These are phyloP conservation scores for Dromococcyx pavoninus DNA, from an alignment of 2,797 vertebrate species.

Conservation along the genomic window DNA sequence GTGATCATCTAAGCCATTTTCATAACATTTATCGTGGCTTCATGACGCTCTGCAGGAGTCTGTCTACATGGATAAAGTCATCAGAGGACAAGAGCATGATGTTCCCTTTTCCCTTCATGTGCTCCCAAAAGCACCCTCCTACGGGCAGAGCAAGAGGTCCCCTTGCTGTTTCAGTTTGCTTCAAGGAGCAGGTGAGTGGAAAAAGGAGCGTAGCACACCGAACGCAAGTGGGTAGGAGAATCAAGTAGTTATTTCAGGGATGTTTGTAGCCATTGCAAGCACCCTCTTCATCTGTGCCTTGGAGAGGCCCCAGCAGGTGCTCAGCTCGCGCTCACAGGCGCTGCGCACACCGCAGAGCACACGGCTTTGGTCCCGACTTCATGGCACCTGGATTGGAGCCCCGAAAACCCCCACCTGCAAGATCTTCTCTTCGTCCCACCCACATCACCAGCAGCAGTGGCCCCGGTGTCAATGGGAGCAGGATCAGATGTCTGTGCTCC, in stretches of 20 bases:
- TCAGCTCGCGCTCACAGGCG: rapidly evolving
- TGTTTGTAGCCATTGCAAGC: neutral
- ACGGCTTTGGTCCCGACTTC: neutral
- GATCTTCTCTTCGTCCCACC: neutral
- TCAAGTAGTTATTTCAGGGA: neutral
- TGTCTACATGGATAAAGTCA: neutral
- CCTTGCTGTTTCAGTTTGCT: neutral
- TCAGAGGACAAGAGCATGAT: neutral
- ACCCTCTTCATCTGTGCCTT: neutral
- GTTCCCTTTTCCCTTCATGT: neutral
- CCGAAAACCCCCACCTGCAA: neutral
- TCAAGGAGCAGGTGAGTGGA: neutral
- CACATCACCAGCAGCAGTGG: neutral
- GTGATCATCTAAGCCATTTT: neutral
- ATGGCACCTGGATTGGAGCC: neutral
- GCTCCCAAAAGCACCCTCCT: neutral
- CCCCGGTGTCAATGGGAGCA: neutral
- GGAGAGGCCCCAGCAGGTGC: neutral
- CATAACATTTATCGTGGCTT: neutral
- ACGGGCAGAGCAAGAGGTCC: rapidly evolving
- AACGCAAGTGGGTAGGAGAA: neutral
- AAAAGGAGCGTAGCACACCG: rapidly evolving
- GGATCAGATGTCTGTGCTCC: neutral
- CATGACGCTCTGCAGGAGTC: neutral
- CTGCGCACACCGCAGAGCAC: neutral